Evolutionary conservation across 2,888 invertebrate genomes (phyloP), one percentile per base, ranked within the genome.

Genomic region (Oligia strigilis): DNA sequence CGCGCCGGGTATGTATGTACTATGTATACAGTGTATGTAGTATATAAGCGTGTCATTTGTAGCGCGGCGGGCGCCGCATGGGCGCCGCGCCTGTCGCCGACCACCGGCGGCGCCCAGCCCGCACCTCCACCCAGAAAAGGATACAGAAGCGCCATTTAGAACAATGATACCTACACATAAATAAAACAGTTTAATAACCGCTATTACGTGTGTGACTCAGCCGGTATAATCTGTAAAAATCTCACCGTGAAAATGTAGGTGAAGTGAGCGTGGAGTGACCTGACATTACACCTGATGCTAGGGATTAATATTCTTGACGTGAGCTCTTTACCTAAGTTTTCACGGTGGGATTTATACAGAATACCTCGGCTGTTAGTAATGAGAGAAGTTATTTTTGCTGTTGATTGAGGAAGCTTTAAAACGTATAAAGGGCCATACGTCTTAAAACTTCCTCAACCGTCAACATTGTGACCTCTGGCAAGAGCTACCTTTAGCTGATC

Each of bases 51-150:
- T 90, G 91, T 92, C 91, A 92, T 91, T 91, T 89, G 90, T 91
- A 88, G 87, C 89, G 83, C 88, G 86, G 76, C 78, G 88, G 90
- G 91, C 92, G 93, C 83, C 93, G 87, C 77, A 88, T 87, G 90
- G 93, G 91, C 92, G 93, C 89, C 90, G 69, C 75, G 78, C 83
- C 75, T 74, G 87, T 84, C 89, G 91, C 89, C 87, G 87, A 74
- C 86, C 88, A 84, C 89, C 86, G 88, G 52, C 87, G 91, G 83
- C 88, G 90, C 87, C 90, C 75, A 70, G 75, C 72, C 70, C 70
- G 64, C 80, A 75, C 81, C 87, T 87, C 87, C 67, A 52, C 49
- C 60, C 46, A 36, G 55, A 29, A 55, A 73, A 60, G 14, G 23
- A 72, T n/a, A 84, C 78, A 84, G 84, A 84, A 84, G 84, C 66